phyloP scores from a whole-genome alignment of 2,113 vertebrate genomes.

The Otolemur garnettii region DNA sequence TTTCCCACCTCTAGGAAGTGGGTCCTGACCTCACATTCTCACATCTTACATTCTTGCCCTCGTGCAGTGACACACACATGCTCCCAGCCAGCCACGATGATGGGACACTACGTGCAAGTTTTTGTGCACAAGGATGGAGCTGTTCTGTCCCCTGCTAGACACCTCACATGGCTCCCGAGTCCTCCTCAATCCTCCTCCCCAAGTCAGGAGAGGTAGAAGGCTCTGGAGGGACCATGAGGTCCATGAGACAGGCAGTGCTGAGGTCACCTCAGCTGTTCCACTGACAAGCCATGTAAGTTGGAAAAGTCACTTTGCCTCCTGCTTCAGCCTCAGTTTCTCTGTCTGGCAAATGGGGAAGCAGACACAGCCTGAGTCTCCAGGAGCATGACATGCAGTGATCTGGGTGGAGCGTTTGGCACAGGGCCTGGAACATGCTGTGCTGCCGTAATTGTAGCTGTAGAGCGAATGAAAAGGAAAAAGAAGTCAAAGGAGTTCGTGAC shows the following conservation, averaged over 20 bases:
- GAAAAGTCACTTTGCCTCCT: not conserved
- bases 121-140: not conserved
- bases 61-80: not conserved
- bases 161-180: not conserved
- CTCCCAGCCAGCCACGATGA: not conserved
- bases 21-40: not conserved
- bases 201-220: fast-evolving
- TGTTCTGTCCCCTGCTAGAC: not conserved
- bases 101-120: not conserved
- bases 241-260: not conserved
- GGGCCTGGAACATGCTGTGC: constrained; percentile 30
- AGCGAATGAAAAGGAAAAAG: constrained; percentile 26
- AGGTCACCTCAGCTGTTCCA: not conserved
- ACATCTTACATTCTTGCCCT: not conserved
- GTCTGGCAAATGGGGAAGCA: not conserved
- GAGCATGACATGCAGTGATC: constrained; percentile 39
- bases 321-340: constrained; percentile 57
- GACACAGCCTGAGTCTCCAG: not conserved
- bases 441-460: not conserved
- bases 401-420: constrained; percentile 23
- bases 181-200: not conserved
- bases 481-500: not conserved
- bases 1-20: not conserved
- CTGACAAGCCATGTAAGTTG: not conserved
- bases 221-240: not conserved